These are phyloP conservation scores for Phalangium opilio DNA, from an alignment of 2,888 invertebrate species.

Conservation along the genomic window DNA sequence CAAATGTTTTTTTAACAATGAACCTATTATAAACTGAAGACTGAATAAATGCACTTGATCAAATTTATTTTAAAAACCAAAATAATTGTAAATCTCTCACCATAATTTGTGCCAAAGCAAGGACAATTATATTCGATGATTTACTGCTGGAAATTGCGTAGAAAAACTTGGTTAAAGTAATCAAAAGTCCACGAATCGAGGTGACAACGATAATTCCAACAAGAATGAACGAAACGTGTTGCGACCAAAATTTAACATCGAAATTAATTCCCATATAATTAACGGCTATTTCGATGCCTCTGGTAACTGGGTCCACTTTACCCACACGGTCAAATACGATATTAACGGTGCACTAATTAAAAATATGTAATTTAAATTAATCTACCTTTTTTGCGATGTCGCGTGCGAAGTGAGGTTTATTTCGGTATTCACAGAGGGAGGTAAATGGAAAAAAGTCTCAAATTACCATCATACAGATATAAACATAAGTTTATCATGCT, in stretches of 20 bases:
- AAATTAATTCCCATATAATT: constrained; percentile 91
- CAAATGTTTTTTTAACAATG: too few species aligned
- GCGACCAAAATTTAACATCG: constrained; percentile 97
- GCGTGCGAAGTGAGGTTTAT: too few species aligned
- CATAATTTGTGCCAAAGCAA: constrained; percentile 96
- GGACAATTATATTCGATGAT: constrained; percentile 92
- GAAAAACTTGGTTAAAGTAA: constrained; percentile 96
- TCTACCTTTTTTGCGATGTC: too few species aligned
- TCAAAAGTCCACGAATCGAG: constrained; percentile 82
- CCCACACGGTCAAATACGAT: constrained; percentile 98
- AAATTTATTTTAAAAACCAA: too few species aligned
- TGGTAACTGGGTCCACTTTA: constrained; percentile 92
- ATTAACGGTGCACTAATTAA: constrained; percentile 79
- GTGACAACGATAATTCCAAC: constrained; percentile 97
- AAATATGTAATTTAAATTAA: constrained; percentile 8
- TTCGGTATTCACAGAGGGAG: too few species aligned
- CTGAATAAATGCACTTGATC: too few species aligned
- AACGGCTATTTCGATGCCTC: constrained; percentile 88
- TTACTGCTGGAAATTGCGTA: constrained; percentile 98
- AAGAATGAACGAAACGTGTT: constrained; percentile 91
- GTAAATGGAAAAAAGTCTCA: too few species aligned
- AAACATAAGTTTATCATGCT: too few species aligned
- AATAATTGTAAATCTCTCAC: constrained; percentile 35
- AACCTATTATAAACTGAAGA: too few species aligned
- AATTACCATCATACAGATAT: too few species aligned